A percentile compares a stretch with the other conserved stretches of the same genome.
phyloP scores from a whole-genome alignment of 2,113 vertebrate genomes.

The Isurus oxyrinchus region DNA sequence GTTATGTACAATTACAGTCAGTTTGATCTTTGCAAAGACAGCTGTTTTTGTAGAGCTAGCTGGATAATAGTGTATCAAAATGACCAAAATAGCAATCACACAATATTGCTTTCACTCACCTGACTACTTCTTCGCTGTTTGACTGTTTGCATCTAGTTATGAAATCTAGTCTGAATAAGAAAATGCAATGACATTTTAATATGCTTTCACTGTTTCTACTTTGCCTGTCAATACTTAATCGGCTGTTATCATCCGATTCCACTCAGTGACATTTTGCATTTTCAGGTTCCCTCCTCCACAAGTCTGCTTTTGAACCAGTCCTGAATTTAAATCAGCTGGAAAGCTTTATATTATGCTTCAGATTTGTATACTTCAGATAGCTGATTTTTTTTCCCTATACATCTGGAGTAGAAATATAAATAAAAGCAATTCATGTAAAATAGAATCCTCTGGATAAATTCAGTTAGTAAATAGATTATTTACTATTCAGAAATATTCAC shows the following conservation, averaged over 20 bases:
- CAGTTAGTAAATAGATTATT: background rate
- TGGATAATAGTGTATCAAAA: background rate
- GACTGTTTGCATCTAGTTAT: background rate
- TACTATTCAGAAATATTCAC: background rate
- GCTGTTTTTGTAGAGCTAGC: background rate
- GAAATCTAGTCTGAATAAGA: background rate
- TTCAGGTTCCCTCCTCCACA: background rate
- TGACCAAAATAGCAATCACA: background rate
- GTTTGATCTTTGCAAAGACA: background rate
- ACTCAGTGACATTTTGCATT: background rate
- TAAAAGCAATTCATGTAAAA: background rate
- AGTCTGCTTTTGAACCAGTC: background rate
- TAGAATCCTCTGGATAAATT: background rate
- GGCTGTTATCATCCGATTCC: background rate
- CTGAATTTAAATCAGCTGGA: background rate
- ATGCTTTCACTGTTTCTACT: background rate
- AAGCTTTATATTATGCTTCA: background rate
- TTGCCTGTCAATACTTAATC: background rate
- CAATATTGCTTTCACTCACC: background rate
- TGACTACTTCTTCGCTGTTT: background rate
- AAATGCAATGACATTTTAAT: background rate
- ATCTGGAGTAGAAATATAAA: background rate
- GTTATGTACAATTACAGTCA: background rate
- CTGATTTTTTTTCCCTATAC: background rate
- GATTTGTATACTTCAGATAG: background rate